Percentiles rank a stretch among this genome's conserved stretches.
Conservation (phyloP, 2,888 invertebrate genomes). For the Iselma pallidipennis region DNA sequence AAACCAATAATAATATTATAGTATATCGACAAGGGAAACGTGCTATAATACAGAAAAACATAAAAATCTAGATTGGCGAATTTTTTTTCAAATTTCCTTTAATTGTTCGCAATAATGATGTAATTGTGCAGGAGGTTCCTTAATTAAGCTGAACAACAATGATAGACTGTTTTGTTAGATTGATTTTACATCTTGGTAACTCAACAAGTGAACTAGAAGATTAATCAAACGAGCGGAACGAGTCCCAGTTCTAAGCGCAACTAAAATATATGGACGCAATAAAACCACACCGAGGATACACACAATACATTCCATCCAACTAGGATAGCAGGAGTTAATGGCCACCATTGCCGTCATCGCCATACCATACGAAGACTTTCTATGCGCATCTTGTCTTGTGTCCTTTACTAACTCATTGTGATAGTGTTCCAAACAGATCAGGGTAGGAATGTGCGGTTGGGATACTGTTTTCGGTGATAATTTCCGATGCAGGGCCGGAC, state of each 20-base stretch:
- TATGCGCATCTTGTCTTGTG: background rate
- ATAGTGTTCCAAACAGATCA: background rate
- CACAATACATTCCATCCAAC: slow-evolving; percentile 21
- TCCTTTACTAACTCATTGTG: background rate
- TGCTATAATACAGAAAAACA: too few species aligned
- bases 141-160: background rate
- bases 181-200: slow-evolving; percentile 14
- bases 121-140: background rate
- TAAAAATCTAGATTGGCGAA: too few species aligned
- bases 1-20: background rate
- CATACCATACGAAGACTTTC: background rate
- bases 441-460: background rate
- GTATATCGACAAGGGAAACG: too few species aligned
- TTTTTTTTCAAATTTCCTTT: too few species aligned
- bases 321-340: slow-evolving; percentile 23
- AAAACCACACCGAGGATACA: slow-evolving; percentile 23
- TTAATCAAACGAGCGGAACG: slow-evolving; percentile 29
- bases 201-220: slow-evolving; percentile 32
- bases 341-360: slow-evolving; percentile 6
- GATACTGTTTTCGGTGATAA: background rate
- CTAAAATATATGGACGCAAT: slow-evolving; percentile 29
- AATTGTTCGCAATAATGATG: too few species aligned
- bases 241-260: slow-evolving; percentile 12
- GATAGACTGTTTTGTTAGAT: background rate
- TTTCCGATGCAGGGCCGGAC: too few species aligned